Evolutionary conservation across 2,113 vertebrate species (phyloP).

Genomic region (Lepus americanus): DNA sequence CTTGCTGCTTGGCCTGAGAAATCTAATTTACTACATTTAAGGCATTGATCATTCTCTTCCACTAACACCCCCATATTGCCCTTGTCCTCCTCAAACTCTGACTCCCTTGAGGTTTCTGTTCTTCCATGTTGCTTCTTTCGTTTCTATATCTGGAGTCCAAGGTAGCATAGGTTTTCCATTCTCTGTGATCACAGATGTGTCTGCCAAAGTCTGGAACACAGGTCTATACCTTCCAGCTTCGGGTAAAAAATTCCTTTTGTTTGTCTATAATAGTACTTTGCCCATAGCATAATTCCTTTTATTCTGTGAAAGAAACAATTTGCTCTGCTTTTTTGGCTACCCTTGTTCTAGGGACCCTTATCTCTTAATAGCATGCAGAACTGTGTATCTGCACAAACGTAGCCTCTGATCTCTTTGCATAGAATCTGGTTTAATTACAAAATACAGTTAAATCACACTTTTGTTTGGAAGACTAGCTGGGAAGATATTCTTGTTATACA

Average conservation of each 20-base stretch:
- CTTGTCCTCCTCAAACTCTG: neutral
- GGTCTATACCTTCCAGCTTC: neutral
- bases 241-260: slow-evolving; percentile 6
- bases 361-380: neutral
- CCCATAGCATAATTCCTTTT: neutral
- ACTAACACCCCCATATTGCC: neutral
- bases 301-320: neutral
- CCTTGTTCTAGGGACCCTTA: neutral
- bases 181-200: neutral
- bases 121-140: neutral
- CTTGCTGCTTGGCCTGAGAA: neutral
- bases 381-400: neutral
- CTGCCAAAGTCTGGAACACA: neutral
- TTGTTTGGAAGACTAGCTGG: neutral
- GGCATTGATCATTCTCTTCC: slow-evolving; percentile 2
- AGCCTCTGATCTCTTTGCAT: neutral
- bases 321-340: neutral
- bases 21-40: slow-evolving; percentile 30
- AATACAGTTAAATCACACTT: neutral
- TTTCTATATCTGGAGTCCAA: neutral
- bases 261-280: neutral
- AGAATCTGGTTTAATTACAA: neutral
- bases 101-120: neutral
- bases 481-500: neutral
- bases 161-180: neutral